These are phyloP conservation scores for Zaprionus lineosus DNA, from an alignment of 2,888 invertebrate genomes.

Conservation along the genomic window DNA sequence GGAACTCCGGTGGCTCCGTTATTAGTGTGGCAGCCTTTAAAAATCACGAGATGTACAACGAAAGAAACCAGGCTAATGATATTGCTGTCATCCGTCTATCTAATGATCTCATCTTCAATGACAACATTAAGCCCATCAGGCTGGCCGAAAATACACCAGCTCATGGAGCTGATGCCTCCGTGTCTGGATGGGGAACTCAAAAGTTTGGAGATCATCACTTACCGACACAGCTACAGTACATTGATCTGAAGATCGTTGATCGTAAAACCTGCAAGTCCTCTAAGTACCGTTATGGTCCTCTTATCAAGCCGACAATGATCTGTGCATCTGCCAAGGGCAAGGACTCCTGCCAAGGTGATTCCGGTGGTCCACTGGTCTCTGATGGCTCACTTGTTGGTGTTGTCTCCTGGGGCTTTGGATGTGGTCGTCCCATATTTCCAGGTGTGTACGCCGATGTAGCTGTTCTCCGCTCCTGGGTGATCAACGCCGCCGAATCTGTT, in stretches of 20 bases:
- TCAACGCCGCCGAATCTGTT: slow-evolving; percentile 37
- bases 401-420: slow-evolving; percentile 83
- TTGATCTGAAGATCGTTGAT: slow-evolving; percentile 49
- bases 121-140: too few relatives aligned
- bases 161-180: slow-evolving; percentile 69
- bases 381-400: slow-evolving; percentile 65
- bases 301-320: slow-evolving; percentile 52
- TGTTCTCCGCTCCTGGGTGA: slow-evolving; percentile 47
- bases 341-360: slow-evolving; percentile 82
- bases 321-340: slow-evolving; percentile 54
- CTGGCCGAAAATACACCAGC: too few relatives aligned
- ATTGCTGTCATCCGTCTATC: slow-evolving; percentile 85
- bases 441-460: slow-evolving; percentile 82
- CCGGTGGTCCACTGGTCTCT: slow-evolving; percentile 67
- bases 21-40: slow-evolving; percentile 52
- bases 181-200: slow-evolving; percentile 81
- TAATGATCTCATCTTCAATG: slow-evolving; percentile 67
- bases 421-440: slow-evolving; percentile 80
- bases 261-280: slow-evolving; percentile 3
- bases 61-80: slow-evolving; percentile 84
- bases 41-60: slow-evolving; percentile 83
- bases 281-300: slow-evolving; percentile 43
- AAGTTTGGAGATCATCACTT: too few relatives aligned
- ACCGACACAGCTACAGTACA: too few relatives aligned
- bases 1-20: slow-evolving; percentile 66